These are phyloP conservation scores for Schrankia costaestrigalis DNA, from an alignment of 2,888 invertebrate genomes.

Conservation along the genomic window DNA sequence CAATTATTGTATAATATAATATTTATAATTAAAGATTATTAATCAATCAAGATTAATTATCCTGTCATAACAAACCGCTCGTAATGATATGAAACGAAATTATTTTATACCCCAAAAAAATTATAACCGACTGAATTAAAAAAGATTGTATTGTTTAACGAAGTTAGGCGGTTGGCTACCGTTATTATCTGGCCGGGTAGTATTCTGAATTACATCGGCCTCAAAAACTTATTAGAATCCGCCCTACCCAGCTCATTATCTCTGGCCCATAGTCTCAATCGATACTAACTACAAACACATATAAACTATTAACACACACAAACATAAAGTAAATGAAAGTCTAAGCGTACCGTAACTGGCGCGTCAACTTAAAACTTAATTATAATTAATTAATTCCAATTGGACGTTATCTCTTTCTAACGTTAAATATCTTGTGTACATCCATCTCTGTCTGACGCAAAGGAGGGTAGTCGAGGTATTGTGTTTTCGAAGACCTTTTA, in stretches of 20 bases:
- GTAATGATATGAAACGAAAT: conserved; percentile 26
- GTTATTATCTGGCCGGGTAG: conserved; percentile 37
- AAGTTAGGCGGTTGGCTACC: conserved; percentile 22
- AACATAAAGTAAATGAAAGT: conserved; percentile 64
- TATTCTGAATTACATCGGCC: conserved; percentile 48
- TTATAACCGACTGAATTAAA: conserved; percentile 28
- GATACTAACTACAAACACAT: conserved; percentile 70
- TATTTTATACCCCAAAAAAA: conserved; percentile 22
- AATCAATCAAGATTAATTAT: conserved; percentile 36
- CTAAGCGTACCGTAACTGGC: conserved; percentile 77
- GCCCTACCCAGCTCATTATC: conserved; percentile 76
- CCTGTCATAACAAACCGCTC: conserved; percentile 30
- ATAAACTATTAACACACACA: conserved; percentile 57
- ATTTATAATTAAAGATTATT: conserved; percentile 31
- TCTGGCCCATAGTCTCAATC: conserved; percentile 75
- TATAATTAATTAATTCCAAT: conserved; percentile 91
- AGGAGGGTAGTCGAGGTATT: conserved; percentile 72
- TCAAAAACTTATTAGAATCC: conserved; percentile 73
- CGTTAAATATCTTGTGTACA: conserved; percentile 69
- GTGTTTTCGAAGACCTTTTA: conserved; percentile 80
- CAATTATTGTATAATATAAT: conserved; percentile 26
- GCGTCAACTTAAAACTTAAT: conserved; percentile 90
- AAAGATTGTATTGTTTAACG: conserved; percentile 15
- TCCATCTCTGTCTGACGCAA: conserved; percentile 54
- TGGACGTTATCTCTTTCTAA: conserved; percentile 72